Evolutionary conservation across 64 coral and sea anemone genomes (phyloP).

Genomic region (Catalaphyllia jardinei): DNA sequence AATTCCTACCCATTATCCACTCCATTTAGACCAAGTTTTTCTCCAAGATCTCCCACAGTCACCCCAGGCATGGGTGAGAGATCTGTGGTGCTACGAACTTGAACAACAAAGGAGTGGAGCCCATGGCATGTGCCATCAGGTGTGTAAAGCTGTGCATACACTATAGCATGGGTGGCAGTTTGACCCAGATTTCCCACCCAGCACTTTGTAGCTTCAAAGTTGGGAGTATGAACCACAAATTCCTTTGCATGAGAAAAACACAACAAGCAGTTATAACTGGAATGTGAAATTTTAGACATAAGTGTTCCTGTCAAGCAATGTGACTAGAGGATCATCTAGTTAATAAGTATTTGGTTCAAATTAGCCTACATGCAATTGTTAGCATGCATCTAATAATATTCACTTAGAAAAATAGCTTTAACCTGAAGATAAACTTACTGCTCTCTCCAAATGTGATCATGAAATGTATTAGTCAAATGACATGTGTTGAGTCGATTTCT

Average conservation of each 20-base stretch:
- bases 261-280: no score
- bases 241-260: slow-evolving; percentile 42
- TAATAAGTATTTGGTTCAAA: no score
- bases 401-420: no score
- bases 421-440: no score
- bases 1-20: slow-evolving; percentile 91
- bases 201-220: slow-evolving; percentile 89
- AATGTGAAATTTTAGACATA: no score
- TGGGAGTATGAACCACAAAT: slow-evolving; percentile 88
- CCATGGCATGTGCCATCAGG: slow-evolving; percentile 86
- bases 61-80: slow-evolving; percentile 90
- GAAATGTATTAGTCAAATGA: no score
- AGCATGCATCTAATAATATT: no score
- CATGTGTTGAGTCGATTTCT: no score
- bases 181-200: slow-evolving; percentile 96
- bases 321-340: no score
- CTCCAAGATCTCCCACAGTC: slow-evolving; percentile 88
- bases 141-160: slow-evolving; percentile 96
- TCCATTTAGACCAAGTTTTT: slow-evolving; percentile 91
- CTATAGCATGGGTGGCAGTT: slow-evolving; percentile 91
- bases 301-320: no score
- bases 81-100: slow-evolving; percentile 77
- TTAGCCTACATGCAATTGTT: no score
- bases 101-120: slow-evolving; percentile 87
- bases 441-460: no score